phyloP scores from a whole-genome alignment of 2,888 invertebrate species.

The Ectemnius cavifrons region DNA sequence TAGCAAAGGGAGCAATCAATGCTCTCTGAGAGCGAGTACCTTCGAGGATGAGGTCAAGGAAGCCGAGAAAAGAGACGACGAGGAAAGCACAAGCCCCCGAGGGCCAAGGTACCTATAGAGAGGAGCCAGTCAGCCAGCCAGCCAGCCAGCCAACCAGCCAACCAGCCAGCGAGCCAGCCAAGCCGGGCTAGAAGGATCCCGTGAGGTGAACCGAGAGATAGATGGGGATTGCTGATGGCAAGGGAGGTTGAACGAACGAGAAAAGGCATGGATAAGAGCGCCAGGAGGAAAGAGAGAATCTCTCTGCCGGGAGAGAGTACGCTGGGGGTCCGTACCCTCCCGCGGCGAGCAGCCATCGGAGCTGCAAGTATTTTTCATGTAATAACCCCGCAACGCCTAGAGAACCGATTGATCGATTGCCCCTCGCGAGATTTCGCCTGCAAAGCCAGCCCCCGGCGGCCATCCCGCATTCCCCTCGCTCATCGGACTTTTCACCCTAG shows the following conservation, averaged over 20 bases:
- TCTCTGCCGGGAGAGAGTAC: constrained; percentile 40
- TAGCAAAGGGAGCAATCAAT: no score
- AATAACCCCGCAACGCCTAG: constrained; percentile 72
- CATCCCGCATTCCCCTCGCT: background rate
- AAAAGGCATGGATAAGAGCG: constrained; percentile 17
- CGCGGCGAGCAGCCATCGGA: constrained; percentile 70
- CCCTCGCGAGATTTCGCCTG: constrained; percentile 68
- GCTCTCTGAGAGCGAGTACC: constrained; percentile 10
- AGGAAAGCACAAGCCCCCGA: constrained; percentile 33
- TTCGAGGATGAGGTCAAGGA: constrained; percentile 36
- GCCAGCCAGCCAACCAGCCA: no score
- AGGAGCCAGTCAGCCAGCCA: background rate
- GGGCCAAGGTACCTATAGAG: constrained; percentile 35
- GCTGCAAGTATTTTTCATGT: constrained; percentile 71
- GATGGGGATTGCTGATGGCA: constrained; percentile 59
- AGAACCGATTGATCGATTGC: constrained; percentile 70
- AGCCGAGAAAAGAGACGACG: constrained; percentile 29
- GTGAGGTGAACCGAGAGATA: constrained; percentile 47
- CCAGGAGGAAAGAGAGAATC: constrained; percentile 24
- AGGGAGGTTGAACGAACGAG: constrained; percentile 47
- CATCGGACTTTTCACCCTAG: background rate
- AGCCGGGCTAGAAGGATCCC: constrained; percentile 21
- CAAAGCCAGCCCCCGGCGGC: constrained; percentile 50
- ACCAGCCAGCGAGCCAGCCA: no score
- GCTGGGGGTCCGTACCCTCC: constrained; percentile 67